Evolutionary conservation across 1,140 invertebrate genomes (phyloP), one percentile per base, ranked within the genome.

Genomic region (Brachionus koreanus): DNA sequence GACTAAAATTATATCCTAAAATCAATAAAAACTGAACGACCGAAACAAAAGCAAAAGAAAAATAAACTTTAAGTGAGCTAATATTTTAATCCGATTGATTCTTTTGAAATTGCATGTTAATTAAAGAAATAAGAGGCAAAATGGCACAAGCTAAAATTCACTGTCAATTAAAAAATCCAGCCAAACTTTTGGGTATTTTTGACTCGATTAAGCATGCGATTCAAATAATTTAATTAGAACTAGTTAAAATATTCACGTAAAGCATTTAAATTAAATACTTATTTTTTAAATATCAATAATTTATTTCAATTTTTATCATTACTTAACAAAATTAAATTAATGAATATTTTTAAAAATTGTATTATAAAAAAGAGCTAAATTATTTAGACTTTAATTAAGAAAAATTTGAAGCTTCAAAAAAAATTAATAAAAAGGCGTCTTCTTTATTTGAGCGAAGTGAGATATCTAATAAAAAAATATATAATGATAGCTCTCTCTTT

Each of bases 81-180:
- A 69, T 69, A 69, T 69, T 69, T 69, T 69, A 69, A 69, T 69
- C 65, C 37, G 65, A 19, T 69, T 39, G 65, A 69, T 69, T 37
- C 33, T 39, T 35, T 39, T 39, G n/a, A 39, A 69, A 69, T 69
- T 69, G 65, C 65, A 69, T 69, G 65, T 69, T 69, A 37, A 69
- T 69, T 69, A 37, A 69, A 39, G 37, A 69, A 37, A 69, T 6
- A 69, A 39, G 37, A 2, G n/a, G 19, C 13, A 69, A 10, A 4
- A 39, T 13, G 10, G 33, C 65, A 35, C 25, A 12, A 39, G 6
- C 2, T 69, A 37, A n/a, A 16, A 37, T 69, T 39, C n/a, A 69
- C 33, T 69, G 65, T 69, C 65, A 69, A 69, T 69, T 69, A 37
- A 69, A 69, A 69, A 69, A 37, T 19, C 12, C 35, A 69, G 37